Evolutionary conservation across 2,113 vertebrate species (phyloP), one percentile per base, ranked within the genome.

Genomic region (Corythaixoides concolor): DNA sequence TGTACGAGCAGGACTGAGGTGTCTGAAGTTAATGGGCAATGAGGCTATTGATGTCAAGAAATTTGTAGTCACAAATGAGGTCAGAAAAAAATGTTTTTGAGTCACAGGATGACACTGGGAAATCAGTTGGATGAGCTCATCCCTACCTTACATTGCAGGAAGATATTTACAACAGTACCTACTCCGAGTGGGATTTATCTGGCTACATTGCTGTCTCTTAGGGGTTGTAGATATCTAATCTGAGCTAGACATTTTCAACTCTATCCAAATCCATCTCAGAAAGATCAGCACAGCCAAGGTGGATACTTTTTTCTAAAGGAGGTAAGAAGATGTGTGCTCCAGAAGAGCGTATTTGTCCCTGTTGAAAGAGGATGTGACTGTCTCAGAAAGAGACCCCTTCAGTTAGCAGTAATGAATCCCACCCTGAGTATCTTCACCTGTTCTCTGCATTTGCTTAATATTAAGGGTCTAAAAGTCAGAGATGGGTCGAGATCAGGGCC

Each of bases 101-200:
- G 27, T 53, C 26, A 26, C 3, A 70, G 20, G 35, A 35, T 37
- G 30, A 27, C 8, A 19, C 20, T 41, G 52, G 26, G 15, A 89
- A 87, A 89, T 69, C 13, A 27, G 24, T 19, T 66, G 67, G 4
- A 56, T 69, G 56, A 89, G 17, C 7, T 91, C 8, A 17, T 60
- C 8, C 26, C 8, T 47, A 35, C 70, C 26, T 72, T 43, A 33
- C 35, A 14, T 60, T 45, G 9, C 35, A 80, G 30, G 14, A 39
- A 84, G 11, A 12, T 0, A 14, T 73, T 83, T 56, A 27, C 23
- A 79, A 26, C 49, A n/a, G 18, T 49, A 24, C 14, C 24, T 68
- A 19, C 43, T 69, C 22, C 0, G 0, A 62, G 15, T 66, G 63
- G 39, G 55, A 35, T 28, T 18, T 28, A 16, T 32, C 10, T 69